phyloP scores from a whole-genome alignment of 2,797 vertebrate genomes.

The Microchirus variegatus region DNA sequence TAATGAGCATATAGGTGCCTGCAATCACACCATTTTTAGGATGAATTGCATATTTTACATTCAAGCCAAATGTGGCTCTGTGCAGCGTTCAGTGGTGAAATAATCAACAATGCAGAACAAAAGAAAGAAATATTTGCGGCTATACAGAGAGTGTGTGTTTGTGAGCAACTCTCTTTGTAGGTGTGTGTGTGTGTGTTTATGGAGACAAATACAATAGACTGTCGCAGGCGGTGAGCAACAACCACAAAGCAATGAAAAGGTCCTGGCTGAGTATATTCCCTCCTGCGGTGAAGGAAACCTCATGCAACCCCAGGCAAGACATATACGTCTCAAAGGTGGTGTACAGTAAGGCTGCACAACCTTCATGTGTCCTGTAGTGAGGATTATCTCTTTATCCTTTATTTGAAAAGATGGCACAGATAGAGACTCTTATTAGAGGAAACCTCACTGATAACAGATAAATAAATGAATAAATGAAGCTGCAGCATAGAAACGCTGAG shows the following conservation, averaged over 20 bases:
- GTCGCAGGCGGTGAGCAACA: constrained; percentile 37
- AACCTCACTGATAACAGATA: no score
- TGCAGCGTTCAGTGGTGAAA: constrained; percentile 10
- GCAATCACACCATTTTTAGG: constrained; percentile 7
- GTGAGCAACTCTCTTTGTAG: constrained; percentile 17
- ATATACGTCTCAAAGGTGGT: constrained; percentile 36
- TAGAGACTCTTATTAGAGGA: background rate
- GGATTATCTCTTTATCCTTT: background rate
- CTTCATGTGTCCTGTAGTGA: constrained; percentile 4
- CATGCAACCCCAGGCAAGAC: constrained; percentile 7
- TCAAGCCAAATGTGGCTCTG: constrained; percentile 9
- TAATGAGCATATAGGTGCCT: constrained; percentile 19
- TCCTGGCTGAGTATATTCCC: constrained; percentile 33
- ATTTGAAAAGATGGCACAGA: constrained; percentile 13
- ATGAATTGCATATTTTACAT: constrained; percentile 18
- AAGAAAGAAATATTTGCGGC: constrained; percentile 19
- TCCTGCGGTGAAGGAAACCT: constrained; percentile 49
- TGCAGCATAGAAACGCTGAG: no score
- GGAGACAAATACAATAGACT: constrained; percentile 38
- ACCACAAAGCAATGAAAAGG: constrained; percentile 64
- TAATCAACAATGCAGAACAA: constrained; percentile 4
- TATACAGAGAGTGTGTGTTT: constrained; percentile 32
- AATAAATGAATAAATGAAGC: no score
- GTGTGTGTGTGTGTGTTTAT: constrained; percentile 8
- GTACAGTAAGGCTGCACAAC: constrained; percentile 5